Evolutionary conservation across 2,797 vertebrate species (phyloP).

Genomic region (Lacerta bilineata): DNA sequence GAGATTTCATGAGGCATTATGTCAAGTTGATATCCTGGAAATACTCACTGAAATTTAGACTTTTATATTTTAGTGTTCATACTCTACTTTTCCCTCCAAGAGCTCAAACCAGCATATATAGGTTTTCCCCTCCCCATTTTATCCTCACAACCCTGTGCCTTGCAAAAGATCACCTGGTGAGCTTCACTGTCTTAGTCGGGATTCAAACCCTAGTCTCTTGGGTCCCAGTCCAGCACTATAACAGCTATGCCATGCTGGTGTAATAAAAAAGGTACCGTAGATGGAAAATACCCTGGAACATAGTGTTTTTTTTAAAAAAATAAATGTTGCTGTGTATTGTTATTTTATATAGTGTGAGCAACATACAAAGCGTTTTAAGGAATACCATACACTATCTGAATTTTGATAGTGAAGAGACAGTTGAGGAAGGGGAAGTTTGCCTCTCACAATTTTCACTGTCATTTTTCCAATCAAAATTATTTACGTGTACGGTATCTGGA

Average conservation of each 20-base stretch:
- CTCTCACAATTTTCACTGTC: not conserved
- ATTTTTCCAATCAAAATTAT: not conserved
- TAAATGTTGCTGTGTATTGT: not conserved
- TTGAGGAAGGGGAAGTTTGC: too few species aligned
- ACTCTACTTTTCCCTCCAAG: too few species aligned
- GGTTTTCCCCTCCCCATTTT: too few species aligned
- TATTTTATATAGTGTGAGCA: not conserved
- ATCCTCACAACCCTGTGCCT: too few species aligned
- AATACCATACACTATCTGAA: not conserved
- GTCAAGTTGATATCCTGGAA: slow-evolving; percentile 8
- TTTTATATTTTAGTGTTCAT: too few species aligned
- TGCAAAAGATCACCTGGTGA: too few species aligned
- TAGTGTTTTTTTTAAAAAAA: not conserved
- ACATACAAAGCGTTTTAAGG: not conserved
- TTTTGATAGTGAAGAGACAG: not conserved
- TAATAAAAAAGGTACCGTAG: not conserved
- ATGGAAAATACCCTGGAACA: not conserved
- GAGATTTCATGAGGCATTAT: not conserved
- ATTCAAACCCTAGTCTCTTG: too few species aligned
- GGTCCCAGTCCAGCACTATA: too few species aligned
- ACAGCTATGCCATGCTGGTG: not conserved
- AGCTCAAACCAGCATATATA: too few species aligned
- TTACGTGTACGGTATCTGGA: not conserved
- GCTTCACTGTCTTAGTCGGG: too few species aligned
- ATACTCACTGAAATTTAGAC: not conserved